Conservation (phyloP, 2,797 vertebrate species). For the Furcifer pardalis region DNA sequence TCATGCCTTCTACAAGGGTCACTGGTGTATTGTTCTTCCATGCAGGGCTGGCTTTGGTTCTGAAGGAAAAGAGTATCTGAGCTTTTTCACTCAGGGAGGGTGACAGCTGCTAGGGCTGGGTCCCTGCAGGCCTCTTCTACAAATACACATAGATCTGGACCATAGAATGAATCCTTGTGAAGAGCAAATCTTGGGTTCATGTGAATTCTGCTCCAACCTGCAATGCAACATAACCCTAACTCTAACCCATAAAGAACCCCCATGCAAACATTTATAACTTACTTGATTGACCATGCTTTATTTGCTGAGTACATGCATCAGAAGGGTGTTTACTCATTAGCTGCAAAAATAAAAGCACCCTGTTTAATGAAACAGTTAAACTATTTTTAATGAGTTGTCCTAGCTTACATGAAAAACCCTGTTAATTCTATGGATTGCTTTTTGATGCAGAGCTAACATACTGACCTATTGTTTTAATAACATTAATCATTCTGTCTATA, state of each 20-base stretch:
- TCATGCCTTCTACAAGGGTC: no score
- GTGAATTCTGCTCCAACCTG: background rate
- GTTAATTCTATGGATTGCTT: conserved; percentile 49
- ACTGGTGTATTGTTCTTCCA: no score
- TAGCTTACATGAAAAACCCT: conserved; percentile 40
- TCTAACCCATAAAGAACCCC: background rate
- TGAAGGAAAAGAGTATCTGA: no score
- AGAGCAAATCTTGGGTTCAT: background rate
- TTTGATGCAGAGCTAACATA: conserved; percentile 45
- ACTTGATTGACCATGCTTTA: background rate
- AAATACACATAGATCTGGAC: background rate
- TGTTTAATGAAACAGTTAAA: conserved; percentile 57
- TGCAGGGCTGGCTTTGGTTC: no score
- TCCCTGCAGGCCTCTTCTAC: background rate
- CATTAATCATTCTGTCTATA: conserved; percentile 67
- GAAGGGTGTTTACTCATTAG: background rate
- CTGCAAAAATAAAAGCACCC: background rate
- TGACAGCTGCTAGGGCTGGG: no score
- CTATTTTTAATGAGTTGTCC: conserved; percentile 57
- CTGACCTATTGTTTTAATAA: conserved; percentile 63
- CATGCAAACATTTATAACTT: background rate
- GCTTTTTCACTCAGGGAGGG: no score
- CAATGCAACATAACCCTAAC: no score
- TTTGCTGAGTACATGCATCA: background rate
- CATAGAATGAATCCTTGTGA: background rate